Percentiles rank a stretch among this genome's conserved stretches.
phyloP scores from a whole-genome alignment of 2,797 vertebrate species.

The Melanotaenia trifasciata region DNA sequence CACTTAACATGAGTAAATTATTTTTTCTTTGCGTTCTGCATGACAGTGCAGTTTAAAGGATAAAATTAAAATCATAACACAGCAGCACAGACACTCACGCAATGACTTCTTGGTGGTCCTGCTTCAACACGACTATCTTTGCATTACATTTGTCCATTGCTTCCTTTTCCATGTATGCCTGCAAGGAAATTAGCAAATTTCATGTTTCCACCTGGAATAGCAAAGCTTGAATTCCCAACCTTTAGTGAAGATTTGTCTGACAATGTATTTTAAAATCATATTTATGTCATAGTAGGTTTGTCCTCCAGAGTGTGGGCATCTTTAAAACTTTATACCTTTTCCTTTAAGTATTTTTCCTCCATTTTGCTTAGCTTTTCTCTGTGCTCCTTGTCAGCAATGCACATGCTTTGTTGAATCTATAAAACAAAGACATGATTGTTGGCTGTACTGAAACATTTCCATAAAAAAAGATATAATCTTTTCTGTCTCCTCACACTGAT shows the following conservation, averaged over 20 bases:
- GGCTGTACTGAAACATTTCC: background rate
- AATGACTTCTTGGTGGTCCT: slow-evolving; percentile 87
- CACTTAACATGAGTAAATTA: slow-evolving; percentile 43
- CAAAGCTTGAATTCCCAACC: background rate
- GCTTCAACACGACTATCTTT: slow-evolving; percentile 83
- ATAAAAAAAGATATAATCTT: background rate
- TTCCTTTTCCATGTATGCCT: slow-evolving; percentile 87
- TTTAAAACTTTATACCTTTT: slow-evolving; percentile 83
- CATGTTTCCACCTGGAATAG: slow-evolving; percentile 20
- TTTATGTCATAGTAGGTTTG: background rate
- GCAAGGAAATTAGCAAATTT: slow-evolving; percentile 36
- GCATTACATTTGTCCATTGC: background rate
- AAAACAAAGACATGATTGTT: slow-evolving; percentile 23
- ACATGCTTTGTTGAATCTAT: slow-evolving; percentile 85
- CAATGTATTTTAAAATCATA: background rate
- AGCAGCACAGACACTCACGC: slow-evolving; percentile 81
- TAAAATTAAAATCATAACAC: slow-evolving; percentile 66
- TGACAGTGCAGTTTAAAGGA: slow-evolving; percentile 65
- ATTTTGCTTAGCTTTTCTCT: slow-evolving; percentile 80
- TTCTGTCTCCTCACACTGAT: slow-evolving; percentile 71
- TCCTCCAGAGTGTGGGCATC: background rate
- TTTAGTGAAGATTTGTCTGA: background rate
- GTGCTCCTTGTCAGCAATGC: slow-evolving; percentile 80
- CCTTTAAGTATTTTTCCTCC: slow-evolving; percentile 86
- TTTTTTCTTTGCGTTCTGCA: slow-evolving; percentile 63